Evolutionary conservation across 1,140 invertebrate genomes (phyloP).

Genomic region (Pantala flavescens): DNA sequence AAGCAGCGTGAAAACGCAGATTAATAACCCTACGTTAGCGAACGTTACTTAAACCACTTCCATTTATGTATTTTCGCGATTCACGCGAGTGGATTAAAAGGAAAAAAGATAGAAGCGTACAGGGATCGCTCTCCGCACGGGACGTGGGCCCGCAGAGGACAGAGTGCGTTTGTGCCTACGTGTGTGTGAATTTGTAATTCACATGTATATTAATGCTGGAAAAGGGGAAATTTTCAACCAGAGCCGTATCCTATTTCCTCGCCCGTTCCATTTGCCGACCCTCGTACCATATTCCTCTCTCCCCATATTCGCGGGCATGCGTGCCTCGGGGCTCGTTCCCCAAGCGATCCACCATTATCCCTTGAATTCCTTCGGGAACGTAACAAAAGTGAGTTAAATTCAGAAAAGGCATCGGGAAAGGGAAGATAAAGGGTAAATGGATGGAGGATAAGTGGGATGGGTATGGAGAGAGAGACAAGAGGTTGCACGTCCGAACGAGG

Average conservation of each 20-base stretch:
- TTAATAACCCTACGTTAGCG: no score
- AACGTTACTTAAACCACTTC: no score
- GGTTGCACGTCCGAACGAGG: neutral
- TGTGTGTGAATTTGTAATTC: constrained; percentile 3
- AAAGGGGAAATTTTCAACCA: neutral
- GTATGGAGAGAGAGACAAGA: neutral
- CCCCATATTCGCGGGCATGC: neutral
- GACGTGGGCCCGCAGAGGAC: neutral
- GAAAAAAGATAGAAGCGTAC: no score
- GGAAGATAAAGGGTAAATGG: neutral
- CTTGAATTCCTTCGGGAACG: neutral
- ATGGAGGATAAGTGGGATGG: neutral
- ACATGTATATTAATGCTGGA: neutral
- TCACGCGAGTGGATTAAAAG: no score
- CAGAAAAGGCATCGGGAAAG: neutral
- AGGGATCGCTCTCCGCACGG: neutral
- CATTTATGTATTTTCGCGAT: no score
- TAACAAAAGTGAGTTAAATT: constrained; percentile 1
- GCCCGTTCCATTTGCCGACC: neutral
- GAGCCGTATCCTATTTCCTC: neutral
- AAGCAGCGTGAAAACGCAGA: no score
- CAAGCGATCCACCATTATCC: constrained; percentile 4
- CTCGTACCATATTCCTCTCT: neutral
- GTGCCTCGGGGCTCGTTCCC: neutral
- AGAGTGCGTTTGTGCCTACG: neutral